Evolutionary conservation across 2,888 invertebrate genomes (phyloP).

Genomic region (Saturnia japonica): DNA sequence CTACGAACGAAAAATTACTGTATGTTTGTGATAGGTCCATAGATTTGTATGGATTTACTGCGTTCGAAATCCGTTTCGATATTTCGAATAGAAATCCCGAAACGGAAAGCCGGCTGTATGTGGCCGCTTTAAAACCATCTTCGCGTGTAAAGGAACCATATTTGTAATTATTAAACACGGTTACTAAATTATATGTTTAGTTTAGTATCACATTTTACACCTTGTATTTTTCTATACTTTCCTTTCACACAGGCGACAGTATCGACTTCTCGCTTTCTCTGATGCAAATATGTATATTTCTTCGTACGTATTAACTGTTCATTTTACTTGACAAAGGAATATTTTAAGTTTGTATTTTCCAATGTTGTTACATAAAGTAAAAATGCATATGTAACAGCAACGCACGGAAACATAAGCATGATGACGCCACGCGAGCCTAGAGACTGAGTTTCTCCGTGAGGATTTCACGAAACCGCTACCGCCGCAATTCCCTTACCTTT

Average conservation of each 20-base stretch:
- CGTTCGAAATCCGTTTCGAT: no score
- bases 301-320: slow-evolving; percentile 25
- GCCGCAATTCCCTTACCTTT: slow-evolving; percentile 35
- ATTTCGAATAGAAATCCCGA: no score
- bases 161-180: not conserved
- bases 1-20: no score
- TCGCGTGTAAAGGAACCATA: not conserved
- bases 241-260: slow-evolving; percentile 18
- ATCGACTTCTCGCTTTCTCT: slow-evolving; percentile 37
- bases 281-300: slow-evolving; percentile 25
- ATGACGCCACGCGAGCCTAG: slow-evolving; percentile 51
- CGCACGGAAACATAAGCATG: slow-evolving; percentile 58
- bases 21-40: no score
- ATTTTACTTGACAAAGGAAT: slow-evolving; percentile 7
- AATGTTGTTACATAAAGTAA: slow-evolving; percentile 27
- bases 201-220: not conserved
- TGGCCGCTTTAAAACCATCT: slow-evolving; percentile 16
- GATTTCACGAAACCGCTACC: slow-evolving; percentile 57
- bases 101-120: no score
- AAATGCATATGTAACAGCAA: slow-evolving; percentile 35
- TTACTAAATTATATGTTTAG: not conserved
- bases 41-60: no score
- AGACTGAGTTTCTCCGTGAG: slow-evolving; percentile 67
- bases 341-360: not conserved
- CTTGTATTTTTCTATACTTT: not conserved